Conservation (phyloP, 2,113 vertebrate genomes). For the Eptatretus burgeri region DNA sequence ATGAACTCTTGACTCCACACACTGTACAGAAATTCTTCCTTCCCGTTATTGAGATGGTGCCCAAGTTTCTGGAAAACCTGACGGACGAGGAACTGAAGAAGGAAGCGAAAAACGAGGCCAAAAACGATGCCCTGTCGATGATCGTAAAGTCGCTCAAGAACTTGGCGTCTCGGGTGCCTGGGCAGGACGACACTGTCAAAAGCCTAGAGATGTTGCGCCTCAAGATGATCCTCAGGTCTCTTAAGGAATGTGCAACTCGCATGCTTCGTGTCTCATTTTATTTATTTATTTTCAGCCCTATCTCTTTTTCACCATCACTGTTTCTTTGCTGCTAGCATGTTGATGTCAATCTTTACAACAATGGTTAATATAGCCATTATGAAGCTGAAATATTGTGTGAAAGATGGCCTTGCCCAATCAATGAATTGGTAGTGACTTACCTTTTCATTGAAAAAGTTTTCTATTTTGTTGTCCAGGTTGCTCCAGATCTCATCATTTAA, state of each 20-base stretch:
- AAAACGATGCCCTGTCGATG: conserved; percentile 98
- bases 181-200: conserved; percentile 97
- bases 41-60: conserved; percentile 98
- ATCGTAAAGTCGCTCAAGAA: conserved; percentile 99
- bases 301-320: conserved; percentile 10
- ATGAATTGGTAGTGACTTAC: too few relatives aligned
- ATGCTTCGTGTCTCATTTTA: conserved; percentile 13
- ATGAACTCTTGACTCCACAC: conserved; percentile 92
- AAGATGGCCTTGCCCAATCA: too few relatives aligned
- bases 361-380: too few relatives aligned
- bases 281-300: not conserved
- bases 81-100: conserved; percentile 98
- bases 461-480: conserved; percentile 26
- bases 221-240: conserved; percentile 99
- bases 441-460: too few relatives aligned
- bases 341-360: too few relatives aligned
- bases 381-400: too few relatives aligned
- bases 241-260: too few relatives aligned
- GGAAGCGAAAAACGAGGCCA: conserved; percentile 99
- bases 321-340: conserved; percentile 11
- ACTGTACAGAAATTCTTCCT: conserved; percentile 99
- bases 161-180: conserved; percentile 85
- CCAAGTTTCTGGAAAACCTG: conserved; percentile 97
- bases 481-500: conserved; percentile 99
- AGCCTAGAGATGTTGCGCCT: conserved; percentile 99